phyloP scores from a whole-genome alignment of 2,113 vertebrate species.

The Anser brachyrhynchus region DNA sequence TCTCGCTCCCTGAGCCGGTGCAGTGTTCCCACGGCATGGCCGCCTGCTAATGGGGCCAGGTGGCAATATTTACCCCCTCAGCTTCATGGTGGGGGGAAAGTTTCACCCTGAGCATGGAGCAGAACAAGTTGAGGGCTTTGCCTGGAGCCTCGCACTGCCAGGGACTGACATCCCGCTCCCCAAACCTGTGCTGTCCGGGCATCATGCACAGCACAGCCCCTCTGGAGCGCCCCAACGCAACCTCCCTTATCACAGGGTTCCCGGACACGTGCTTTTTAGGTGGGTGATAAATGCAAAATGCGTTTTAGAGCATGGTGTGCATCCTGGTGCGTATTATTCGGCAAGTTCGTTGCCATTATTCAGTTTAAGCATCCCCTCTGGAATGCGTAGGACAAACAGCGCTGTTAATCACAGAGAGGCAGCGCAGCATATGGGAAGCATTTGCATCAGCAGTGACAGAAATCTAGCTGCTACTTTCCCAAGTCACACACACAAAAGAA shows the following conservation, averaged over 20 bases:
- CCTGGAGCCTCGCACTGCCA: not conserved
- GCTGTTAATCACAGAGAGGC: not conserved
- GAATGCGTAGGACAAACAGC: conserved; percentile 11
- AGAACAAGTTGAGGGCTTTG: not conserved
- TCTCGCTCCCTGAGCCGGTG: accelerated
- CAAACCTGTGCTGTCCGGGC: not conserved
- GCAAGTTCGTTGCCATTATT: not conserved
- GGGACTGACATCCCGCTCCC: not conserved
- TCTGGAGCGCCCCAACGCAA: accelerated
- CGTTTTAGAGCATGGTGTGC: not conserved
- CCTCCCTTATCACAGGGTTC: not conserved
- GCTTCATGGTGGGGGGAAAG: accelerated
- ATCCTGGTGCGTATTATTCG: not conserved
- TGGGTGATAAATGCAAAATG: not conserved
- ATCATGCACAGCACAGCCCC: not conserved
- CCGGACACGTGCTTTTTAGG: not conserved
- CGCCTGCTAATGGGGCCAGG: not conserved
- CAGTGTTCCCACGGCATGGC: too few species aligned
- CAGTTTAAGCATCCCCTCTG: not conserved
- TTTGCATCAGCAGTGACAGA: conserved; percentile 22
- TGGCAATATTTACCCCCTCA: not conserved
- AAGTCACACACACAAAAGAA: not conserved
- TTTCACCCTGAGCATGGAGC: not conserved
- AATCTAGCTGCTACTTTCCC: conserved; percentile 13
- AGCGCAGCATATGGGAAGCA: conserved; percentile 4